phyloP scores from a whole-genome alignment of 2,888 invertebrate genomes.

The Rhingia campestris region DNA sequence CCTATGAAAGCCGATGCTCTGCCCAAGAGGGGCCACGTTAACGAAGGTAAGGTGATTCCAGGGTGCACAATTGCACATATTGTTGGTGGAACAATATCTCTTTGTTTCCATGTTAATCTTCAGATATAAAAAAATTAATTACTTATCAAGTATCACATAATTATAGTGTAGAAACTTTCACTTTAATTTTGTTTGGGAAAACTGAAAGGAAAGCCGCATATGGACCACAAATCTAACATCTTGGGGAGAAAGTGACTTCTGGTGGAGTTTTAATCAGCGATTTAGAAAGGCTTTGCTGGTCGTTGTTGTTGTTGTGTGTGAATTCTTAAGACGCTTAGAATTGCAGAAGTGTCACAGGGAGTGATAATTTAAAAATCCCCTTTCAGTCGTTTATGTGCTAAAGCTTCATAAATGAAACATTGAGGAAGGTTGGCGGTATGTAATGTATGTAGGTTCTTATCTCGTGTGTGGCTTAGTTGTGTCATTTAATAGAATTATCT shows the following conservation, averaged over 20 bases:
- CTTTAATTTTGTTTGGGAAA: slow-evolving; percentile 31
- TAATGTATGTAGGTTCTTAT: too few relatives aligned
- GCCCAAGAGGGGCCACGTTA: slow-evolving; percentile 87
- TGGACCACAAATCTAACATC: background rate
- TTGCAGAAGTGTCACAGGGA: too few relatives aligned
- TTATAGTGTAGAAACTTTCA: slow-evolving; percentile 39
- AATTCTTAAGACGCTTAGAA: background rate
- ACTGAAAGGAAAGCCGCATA: slow-evolving; percentile 9
- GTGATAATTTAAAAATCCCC: too few relatives aligned
- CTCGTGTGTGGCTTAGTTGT: too few relatives aligned
- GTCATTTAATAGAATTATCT: too few relatives aligned
- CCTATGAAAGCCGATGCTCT: slow-evolving; percentile 83
- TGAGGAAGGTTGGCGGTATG: too few relatives aligned
- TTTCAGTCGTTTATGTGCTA: too few relatives aligned
- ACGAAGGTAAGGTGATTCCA: slow-evolving; percentile 83
- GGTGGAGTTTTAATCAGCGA: slow-evolving; percentile 7
- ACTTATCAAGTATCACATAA: slow-evolving; percentile 3
- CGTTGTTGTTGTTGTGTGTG: background rate
- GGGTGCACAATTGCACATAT: too few relatives aligned
- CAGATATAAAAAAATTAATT: background rate
- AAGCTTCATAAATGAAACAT: too few relatives aligned
- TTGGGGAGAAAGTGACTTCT: slow-evolving; percentile 42
- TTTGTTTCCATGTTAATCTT: slow-evolving; percentile 26
- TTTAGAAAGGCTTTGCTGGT: background rate
- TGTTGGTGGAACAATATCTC: background rate